Evolutionary conservation across 2,797 vertebrate genomes (phyloP), one percentile per base, ranked within the genome.

Genomic region (Pangasius mekongensis): DNA sequence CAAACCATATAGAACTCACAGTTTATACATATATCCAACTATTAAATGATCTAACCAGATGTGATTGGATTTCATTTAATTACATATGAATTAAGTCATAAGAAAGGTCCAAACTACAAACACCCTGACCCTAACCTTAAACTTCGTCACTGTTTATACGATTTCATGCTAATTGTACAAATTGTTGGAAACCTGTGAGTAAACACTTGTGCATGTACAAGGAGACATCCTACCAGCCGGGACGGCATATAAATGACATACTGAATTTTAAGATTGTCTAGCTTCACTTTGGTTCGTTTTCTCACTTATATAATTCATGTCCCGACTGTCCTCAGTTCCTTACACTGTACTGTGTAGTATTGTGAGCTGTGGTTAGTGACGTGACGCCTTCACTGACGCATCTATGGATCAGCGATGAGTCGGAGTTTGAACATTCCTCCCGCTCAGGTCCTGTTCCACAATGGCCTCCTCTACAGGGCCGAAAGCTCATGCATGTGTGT

Each of bases 401-500:
- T 56, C 52, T 56, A 4, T n/a, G 73, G 43, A 77, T 30, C 49
- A 30, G 47, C 0, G 47, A 76, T 22, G 54, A 58, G n/a, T 80
- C 33, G 30, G 52, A 62, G 33, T 62, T 39, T 43, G 33, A 62
- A 27, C 56, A 62, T 80, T 58, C 30, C 58, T 83, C 36, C 24
- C 6, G 36, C 62, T 66, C 81, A 30, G 60, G 60, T 83, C 62
- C 39, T 9, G 60, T 47, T 30, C 3, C 58, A 88, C 83, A 85
- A 60, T 58, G 73, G 60, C 10, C 87, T 78, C 49, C 11, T 82
- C 56, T 62, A 43, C 69, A 66, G 87, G 30, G 30, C 82, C 58
- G 30, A 77, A 88, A 71, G 88, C 60, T 66, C 85, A 80, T 88
- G 87, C 84, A 88, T 86, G 87, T 66, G 60, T 81, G 76, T 47